Evolutionary conservation across 2,888 invertebrate species (phyloP).

Genomic region (Phymatocera aterrima): DNA sequence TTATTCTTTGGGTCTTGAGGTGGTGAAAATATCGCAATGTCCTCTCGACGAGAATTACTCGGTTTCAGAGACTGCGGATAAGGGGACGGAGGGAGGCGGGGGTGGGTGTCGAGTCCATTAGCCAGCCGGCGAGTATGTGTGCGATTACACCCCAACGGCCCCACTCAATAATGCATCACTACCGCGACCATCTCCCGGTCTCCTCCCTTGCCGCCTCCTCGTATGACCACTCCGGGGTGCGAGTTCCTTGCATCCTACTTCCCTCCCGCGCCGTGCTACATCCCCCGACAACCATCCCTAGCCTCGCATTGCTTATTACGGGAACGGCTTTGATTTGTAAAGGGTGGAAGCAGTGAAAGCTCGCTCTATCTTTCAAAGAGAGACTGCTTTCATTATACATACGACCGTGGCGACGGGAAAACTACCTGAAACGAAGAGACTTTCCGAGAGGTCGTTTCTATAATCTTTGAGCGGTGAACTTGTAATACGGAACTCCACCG

Average conservation of each 20-base stretch:
- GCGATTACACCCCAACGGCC: conserved; percentile 68
- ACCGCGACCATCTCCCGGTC: conserved; percentile 59
- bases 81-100: conserved; percentile 52
- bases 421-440: conserved; percentile 51
- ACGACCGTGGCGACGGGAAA: conserved; percentile 59
- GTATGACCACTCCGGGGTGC: conserved; percentile 62
- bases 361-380: conserved; percentile 65
- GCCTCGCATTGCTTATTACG: conserved; percentile 68
- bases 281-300: conserved; percentile 49
- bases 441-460: conserved; percentile 48
- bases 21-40: conserved; percentile 66
- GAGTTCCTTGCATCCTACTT: conserved; percentile 59
- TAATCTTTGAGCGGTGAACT: conserved; percentile 57
- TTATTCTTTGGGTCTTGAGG: conserved; percentile 55
- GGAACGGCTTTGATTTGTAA: conserved; percentile 72
- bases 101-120: conserved; percentile 68
- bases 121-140: conserved; percentile 69
- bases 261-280: conserved; percentile 50
- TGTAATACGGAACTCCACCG: conserved; percentile 24
- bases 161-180: conserved; percentile 74
- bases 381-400: conserved; percentile 64
- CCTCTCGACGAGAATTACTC: conserved; percentile 51
- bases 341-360: conserved; percentile 63
- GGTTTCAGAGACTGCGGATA: conserved; percentile 19
- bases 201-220: conserved; percentile 53